Evolutionary conservation across 2,888 invertebrate genomes (phyloP).

Genomic region (Odontocolon sp.): DNA sequence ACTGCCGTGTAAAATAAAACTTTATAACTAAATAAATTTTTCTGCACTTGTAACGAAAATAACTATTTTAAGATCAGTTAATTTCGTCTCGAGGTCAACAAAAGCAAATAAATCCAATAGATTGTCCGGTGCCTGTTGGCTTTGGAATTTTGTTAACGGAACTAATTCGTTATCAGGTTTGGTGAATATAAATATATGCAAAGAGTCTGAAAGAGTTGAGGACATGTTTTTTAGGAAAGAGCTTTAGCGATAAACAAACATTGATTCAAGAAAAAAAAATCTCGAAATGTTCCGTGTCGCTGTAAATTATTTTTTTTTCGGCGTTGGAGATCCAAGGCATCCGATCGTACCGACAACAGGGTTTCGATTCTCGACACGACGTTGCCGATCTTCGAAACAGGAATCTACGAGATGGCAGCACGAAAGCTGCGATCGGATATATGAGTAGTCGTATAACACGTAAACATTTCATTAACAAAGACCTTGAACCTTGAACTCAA

Average conservation of each 20-base stretch:
- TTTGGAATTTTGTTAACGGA: neutral
- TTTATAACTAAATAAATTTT: too few relatives aligned
- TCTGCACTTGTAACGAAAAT: too few relatives aligned
- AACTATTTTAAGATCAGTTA: too few relatives aligned
- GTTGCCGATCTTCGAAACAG: constrained; percentile 43
- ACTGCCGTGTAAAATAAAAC: too few relatives aligned
- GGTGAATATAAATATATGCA: neutral
- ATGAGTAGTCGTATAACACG: neutral
- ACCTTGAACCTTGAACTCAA: constrained; percentile 26
- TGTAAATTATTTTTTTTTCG: neutral
- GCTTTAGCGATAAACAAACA: too few relatives aligned
- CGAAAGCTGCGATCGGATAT: constrained; percentile 1
- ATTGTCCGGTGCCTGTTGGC: neutral
- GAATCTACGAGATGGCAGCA: constrained; percentile 52
- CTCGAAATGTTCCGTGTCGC: neutral
- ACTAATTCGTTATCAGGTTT: neutral
- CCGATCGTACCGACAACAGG: constrained; percentile 47
- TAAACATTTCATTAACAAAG: constrained; percentile 26
- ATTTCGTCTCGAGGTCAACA: neutral
- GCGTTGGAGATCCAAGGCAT: neutral
- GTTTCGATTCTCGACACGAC: constrained; percentile 21
- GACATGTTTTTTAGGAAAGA: too few relatives aligned
- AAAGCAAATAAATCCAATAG: neutral
- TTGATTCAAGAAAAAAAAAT: too few relatives aligned
- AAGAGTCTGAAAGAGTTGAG: neutral